Evolutionary conservation across 1,140 invertebrate genomes (phyloP).

Genomic region (Drosophila serrata): DNA sequence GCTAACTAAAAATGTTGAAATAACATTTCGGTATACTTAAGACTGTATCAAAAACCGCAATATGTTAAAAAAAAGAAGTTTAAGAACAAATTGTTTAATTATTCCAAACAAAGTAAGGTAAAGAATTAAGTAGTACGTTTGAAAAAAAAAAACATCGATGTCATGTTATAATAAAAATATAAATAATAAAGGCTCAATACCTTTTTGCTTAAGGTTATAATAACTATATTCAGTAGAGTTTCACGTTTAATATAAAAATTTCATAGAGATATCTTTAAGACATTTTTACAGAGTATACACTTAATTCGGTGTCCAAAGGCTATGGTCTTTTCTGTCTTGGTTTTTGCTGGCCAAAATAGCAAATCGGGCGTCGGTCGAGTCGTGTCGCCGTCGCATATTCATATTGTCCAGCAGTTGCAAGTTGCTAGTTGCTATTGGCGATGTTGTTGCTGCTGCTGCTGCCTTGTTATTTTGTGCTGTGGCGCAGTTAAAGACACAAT

Average conservation of each 20-base stretch:
- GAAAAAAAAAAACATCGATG: not conserved
- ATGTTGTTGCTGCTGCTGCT: slow-evolving; percentile 29
- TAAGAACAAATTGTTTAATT: not conserved
- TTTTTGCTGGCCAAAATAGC: slow-evolving; percentile 34
- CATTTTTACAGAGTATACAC: not conserved
- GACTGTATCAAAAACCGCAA: not conserved
- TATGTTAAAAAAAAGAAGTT: not conserved
- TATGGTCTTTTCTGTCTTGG: not conserved
- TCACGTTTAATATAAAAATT: not conserved
- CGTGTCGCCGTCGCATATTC: slow-evolving; percentile 39
- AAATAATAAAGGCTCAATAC: rapidly evolving
- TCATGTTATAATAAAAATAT: no score
- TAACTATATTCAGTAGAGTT: not conserved
- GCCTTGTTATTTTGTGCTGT: slow-evolving; percentile 52
- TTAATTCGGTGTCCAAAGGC: not conserved
- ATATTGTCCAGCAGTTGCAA: slow-evolving; percentile 54
- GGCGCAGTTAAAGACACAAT: slow-evolving; percentile 83
- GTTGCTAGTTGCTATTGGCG: slow-evolving; percentile 28
- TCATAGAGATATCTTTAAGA: not conserved
- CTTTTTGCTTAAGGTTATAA: not conserved
- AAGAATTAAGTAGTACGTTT: not conserved
- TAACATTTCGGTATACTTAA: not conserved
- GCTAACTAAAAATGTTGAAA: not conserved
- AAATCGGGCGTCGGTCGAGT: slow-evolving; percentile 47
- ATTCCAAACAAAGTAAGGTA: not conserved